Percentiles rank a stretch among this genome's conserved stretches.
phyloP scores from a whole-genome alignment of 35 echinoderm and acorn worm genomes.

The Eucidaris tribuloides region DNA sequence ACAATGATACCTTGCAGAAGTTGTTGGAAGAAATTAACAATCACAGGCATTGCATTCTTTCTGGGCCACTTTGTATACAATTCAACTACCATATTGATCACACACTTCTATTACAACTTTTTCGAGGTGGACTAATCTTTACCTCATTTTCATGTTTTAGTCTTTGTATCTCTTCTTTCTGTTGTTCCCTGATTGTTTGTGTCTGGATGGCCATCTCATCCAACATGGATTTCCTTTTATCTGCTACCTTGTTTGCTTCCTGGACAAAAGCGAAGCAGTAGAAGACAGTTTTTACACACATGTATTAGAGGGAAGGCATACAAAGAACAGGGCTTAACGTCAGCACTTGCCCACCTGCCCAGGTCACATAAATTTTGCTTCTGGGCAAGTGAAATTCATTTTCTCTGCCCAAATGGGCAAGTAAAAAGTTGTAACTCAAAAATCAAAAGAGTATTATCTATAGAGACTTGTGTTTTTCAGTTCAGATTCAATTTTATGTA shows the following conservation, averaged over 20 bases:
- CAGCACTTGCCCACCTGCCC: neutral
- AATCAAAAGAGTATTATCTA: too few relatives aligned
- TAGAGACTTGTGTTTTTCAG: too few relatives aligned
- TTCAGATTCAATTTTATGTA: too few relatives aligned
- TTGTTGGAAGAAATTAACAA: too few relatives aligned
- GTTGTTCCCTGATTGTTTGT: constrained; percentile 90
- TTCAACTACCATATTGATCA: too few relatives aligned
- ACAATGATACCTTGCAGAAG: too few relatives aligned
- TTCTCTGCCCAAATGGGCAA: too few relatives aligned
- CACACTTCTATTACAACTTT: too few relatives aligned
- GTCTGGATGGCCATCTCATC: constrained; percentile 98
- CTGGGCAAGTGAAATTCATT: neutral
- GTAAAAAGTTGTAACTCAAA: too few relatives aligned
- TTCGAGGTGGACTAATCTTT: too few relatives aligned
- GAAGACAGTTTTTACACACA: neutral
- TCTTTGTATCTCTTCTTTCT: constrained; percentile 67
- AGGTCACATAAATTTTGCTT: neutral
- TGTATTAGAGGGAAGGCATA: neutral
- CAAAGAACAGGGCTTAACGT: neutral
- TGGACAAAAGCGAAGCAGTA: neutral
- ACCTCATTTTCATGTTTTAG: constrained; percentile 61
- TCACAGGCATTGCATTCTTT: too few relatives aligned
- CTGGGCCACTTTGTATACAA: too few relatives aligned
- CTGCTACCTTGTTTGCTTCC: constrained; percentile 62
- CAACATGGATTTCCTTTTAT: constrained; percentile 93